Evolutionary conservation across 2,797 vertebrate species (phyloP), one percentile per base, ranked within the genome.

Genomic region (Sorex maritimensis): DNA sequence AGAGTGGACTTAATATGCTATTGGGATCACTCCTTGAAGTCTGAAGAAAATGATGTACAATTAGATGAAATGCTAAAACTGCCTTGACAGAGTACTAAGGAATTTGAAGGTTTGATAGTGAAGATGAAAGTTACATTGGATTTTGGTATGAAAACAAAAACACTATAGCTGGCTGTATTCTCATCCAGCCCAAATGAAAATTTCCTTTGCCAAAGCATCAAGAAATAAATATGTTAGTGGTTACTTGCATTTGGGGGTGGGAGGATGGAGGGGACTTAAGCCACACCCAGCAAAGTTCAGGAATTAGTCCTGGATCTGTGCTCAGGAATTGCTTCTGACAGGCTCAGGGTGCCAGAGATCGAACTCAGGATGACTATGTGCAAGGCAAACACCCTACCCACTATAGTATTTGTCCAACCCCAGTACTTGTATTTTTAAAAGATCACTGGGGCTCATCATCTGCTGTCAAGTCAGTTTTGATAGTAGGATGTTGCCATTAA

Each of bases 51-150:
- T 92, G 58, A 17, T 2, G 2, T 74, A 11, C 26, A 67, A 41
- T 83, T 86, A 94, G 17, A 15, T 17, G 61, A 41, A 38, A 28
- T 55, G 30, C 44, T 92, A 24, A 65, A 79, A 52, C n/a, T 89
- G n/a, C 24, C 6, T 10, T 55, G 79, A 52, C 68, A 75, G 55
- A 74, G 44, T 68, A 23, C 67, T 87, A 67, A 85, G 75, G 11
- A 21, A 61, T 63, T 17, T 72, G 61, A 87, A 52, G 19, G 24
- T 17, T n/a, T 69, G 38, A 26, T 6, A 38, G 2, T 10, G 30
- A 9, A 89, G 46, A 67, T 44, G 81, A 78, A 52, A 26, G 11
- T 79, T 75, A 74, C 49, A 44, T 2, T 84, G 58, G 41, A 14
- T 86, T 95, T 85, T 46, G 34, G 12, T 34, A 9, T 68, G 78